These are phyloP conservation scores for Diarsia mendica DNA, from an alignment of 2,888 invertebrate species.

Conservation along the genomic window DNA sequence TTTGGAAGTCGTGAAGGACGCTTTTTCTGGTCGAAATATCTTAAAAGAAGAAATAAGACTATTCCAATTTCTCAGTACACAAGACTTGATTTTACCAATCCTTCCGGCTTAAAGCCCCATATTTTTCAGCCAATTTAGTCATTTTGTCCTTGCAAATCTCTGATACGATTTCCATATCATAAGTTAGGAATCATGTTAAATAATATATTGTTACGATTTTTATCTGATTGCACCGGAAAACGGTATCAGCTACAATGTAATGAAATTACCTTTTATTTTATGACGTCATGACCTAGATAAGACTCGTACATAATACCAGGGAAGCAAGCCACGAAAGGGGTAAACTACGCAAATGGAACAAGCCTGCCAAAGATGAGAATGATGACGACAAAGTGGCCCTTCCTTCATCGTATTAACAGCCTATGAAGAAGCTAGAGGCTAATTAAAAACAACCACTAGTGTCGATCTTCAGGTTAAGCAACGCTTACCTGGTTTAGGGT, in stretches of 20 bases:
- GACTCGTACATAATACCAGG: background rate
- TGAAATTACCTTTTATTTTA: background rate
- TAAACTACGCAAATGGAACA: background rate
- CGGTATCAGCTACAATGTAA: conserved; percentile 5
- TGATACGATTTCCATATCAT: background rate
- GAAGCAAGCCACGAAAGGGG: background rate
- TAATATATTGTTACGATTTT: conserved; percentile 7
- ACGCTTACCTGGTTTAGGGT: too few species aligned
- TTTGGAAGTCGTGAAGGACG: too few species aligned
- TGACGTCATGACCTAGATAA: background rate
- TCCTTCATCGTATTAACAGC: background rate
- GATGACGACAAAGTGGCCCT: background rate
- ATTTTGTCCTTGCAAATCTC: background rate
- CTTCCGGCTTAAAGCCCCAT: background rate
- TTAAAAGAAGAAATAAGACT: too few species aligned
- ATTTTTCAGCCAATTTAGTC: too few species aligned
- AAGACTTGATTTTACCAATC: background rate
- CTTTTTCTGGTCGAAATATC: too few species aligned
- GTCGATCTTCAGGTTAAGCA: too few species aligned
- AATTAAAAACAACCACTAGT: too few species aligned
- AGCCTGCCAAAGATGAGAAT: background rate
- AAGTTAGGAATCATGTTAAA: conserved; percentile 16
- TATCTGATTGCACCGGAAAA: conserved; percentile 6
- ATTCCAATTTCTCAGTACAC: too few species aligned
- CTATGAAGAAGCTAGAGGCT: too few species aligned